Percentiles rank a stretch among this genome's conserved stretches.
Evolutionary conservation across 2,797 vertebrate species (phyloP).

Genomic region (Artibeus jamaicensis): DNA sequence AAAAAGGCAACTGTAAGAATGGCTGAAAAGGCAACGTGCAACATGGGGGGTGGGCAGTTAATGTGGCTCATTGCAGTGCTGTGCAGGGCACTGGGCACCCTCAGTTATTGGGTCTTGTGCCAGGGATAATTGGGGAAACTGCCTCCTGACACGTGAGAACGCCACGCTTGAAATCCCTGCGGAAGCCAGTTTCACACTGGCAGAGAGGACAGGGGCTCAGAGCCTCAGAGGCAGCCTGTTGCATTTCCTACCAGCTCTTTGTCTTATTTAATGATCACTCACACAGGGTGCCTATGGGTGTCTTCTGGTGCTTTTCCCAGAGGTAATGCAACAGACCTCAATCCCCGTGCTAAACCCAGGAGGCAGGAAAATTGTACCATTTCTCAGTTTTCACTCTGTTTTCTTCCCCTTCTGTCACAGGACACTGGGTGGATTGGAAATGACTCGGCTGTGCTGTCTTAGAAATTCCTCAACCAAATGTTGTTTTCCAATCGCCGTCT

Average conservation of each 20-base stretch:
- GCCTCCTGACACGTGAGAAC: background rate
- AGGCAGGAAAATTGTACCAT: background rate
- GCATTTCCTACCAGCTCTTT: background rate
- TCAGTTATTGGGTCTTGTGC: background rate
- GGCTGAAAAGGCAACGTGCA: background rate
- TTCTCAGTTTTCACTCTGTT: background rate
- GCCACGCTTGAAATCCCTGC: background rate
- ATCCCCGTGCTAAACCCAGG: background rate
- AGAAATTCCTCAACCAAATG: constrained; percentile 61
- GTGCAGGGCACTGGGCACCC: too few relatives aligned
- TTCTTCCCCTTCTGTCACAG: background rate
- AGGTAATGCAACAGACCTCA: background rate
- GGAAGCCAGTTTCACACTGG: background rate
- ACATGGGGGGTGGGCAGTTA: background rate
- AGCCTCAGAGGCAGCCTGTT: background rate
- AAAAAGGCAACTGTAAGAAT: background rate
- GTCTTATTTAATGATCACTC: background rate
- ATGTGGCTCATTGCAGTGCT: background rate
- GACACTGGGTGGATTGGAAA: background rate
- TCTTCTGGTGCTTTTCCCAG: background rate
- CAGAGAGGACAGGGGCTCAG: background rate
- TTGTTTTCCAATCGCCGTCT: constrained; percentile 44
- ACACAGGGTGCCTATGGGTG: background rate
- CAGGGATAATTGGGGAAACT: background rate
- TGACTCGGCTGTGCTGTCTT: background rate